Base-by-base conservation (phyloP, 2,888 invertebrate genomes). In the Netelia virgata region DNA sequence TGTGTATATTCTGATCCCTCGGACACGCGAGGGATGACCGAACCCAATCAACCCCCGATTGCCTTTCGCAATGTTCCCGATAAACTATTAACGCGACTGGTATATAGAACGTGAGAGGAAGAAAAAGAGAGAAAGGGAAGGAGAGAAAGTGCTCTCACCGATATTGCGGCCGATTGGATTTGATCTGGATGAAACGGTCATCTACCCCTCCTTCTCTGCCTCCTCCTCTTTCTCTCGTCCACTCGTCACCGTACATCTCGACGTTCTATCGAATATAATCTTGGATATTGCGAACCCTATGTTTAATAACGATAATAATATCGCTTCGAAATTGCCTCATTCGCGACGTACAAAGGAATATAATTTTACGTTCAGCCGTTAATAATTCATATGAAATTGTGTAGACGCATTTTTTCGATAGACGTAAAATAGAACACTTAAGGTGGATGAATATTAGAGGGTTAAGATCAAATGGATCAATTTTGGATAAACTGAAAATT, bases 21-120 rank as follows among this genome's bases (percentile, higher is more conserved):
- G 59, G 10, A 23, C 3, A 18, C 14, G 11, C 43, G 36, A 5
- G 23, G n/a, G 28, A 63, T 36, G 36, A 36, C 28, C 43, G 50
- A 69, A 74, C 47, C 57, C 63, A 79, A 83, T 83, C 78, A 66
- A 75, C 57, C 16, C 64, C 18, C 64, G 50, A 79, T 83, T 79
- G 75, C 57, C 83, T 70, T 66, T 75, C 50, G 79, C 69, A 70
- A 83, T 66, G 59, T 57, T 70, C 59, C 41, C 57, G 47, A 83
- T 79, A 75, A 83, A 83, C 79, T 79, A 79, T 83, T 75, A 79
- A 75, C 79, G 75, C 50, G 57, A 20, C 55, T 1, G 11, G 55
- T 28, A 18, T n/a, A 63, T 70, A 55, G 63, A 55, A 16, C 3
- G 16, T 10, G 0, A 1, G 47, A 23, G 14, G 10, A 23, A 59